Evolutionary conservation across 2,113 vertebrate species (phyloP), one percentile per base, ranked within the genome.

Genomic region (Hepsetus odoe): DNA sequence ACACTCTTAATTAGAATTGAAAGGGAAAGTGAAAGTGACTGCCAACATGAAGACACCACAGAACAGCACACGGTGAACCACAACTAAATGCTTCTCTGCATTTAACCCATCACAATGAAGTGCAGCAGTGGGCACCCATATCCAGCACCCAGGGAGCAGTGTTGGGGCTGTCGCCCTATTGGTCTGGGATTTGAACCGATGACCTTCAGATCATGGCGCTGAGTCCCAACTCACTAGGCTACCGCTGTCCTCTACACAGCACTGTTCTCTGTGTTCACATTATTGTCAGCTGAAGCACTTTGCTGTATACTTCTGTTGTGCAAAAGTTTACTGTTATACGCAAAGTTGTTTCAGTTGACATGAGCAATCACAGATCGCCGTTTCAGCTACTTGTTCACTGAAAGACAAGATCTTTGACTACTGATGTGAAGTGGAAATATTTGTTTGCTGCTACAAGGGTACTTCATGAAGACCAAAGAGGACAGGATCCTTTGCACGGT

Each of bases 401-500:
- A 24, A 42, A 22, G 22, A 20, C 40, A n/a, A 12, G 51, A 38
- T 38, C 32, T 20, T 44, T 44, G 33, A 77, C 28, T 20, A 64
- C 28, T 55, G 61, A 66, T 58, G 62, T 69, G 62, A 71, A 44
- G 49, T 53, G 5, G 53, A 72, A 70, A 70, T 18, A 24, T 44
- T 67, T 16, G 10, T 26, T 33, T 68, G 77, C 77, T 80, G 77
- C 74, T 83, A 67, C 70, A 77, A 82, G 85, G 82, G 82, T 88
- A 73, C 79, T 77, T 84, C 72, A 67, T 83, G 67, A 72, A 79
- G 77, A 44, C 58, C 68, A 72, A 64, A 72, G 33, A 72, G 72
- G 42, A 72, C 24, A 79, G 72, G 40, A 76, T 77, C 14, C 20
- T 74, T 90, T 86, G 85, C 86, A 83, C 69, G 76, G 64, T 7